Base-by-base conservation (phyloP, 1,140 invertebrate species). In the Apocrypta bakeri region DNA sequence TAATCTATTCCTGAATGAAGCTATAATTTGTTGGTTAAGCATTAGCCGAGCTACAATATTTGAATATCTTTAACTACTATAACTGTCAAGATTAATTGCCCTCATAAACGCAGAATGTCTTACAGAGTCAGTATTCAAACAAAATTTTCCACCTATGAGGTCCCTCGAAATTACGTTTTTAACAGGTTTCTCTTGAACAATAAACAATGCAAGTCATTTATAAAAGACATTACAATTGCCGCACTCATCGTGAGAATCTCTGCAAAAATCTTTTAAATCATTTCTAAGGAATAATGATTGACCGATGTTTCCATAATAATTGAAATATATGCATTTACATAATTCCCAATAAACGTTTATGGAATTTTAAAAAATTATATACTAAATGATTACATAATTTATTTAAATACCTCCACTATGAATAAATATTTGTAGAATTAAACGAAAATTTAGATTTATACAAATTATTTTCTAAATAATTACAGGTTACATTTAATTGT, bases 191-290 rank as follows among this genome's bases (percentile, higher is more conserved):
- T 6, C 48, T n/a, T 21, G 2, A 69, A 69, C 68, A 69, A 69
- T 69, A 31, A 69, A 69, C 68, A 69, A 69, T 69, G 68, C 68
- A 21, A 7, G 9, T 69, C 68, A 33, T 69, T 69, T 29, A 33
- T 33, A 21, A 17, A n/a, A 17, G 27, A 8, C 68, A 33, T 29
- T 69, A 69, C 68, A 69, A 69, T 69, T 21, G 68, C 7, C 14
- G 27, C 31, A 29, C 68, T 69, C 27, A 69, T 69, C 27, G 8
- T 8, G 8, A 6, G 4, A 56, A 56, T 56, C 21, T 56, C 27
- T 29, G 24, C 64, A 66, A 27, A 9, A 66, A 66, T 66, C 27
- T 29, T 66, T 25, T 12, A 29, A 66, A 66, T 66, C 64, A 11
- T 66, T 29, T 27, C 24, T 29, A 24, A n/a, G 27, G 25, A 66